Base-by-base conservation (phyloP, 2,888 invertebrate species). In the Papilio protenor region DNA sequence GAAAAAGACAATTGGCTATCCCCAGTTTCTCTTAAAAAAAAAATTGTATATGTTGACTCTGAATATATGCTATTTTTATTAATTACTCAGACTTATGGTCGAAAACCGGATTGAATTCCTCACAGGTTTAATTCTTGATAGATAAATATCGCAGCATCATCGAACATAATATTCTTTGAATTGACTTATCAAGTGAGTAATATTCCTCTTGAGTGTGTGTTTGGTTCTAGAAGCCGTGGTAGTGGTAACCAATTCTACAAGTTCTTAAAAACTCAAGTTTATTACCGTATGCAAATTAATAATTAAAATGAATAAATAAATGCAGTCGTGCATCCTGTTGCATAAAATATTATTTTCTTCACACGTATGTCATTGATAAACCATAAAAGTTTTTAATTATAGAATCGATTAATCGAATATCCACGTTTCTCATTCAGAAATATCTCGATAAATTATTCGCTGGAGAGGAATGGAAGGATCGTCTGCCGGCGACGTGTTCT, bases 391-490 rank as follows among this genome's bases (percentile, higher is more conserved):
- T 75, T 33, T 52, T 40, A 75, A 66, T 52, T 21, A 52, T 40
- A 8, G 61, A 27, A 76, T 71, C 33, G 71, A 71, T 61, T 45
- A 59, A 45, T 66, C 40, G 33, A 59, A 18, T 52, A 16, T 23
- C 61, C 11, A 64, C 45, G 64, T 21, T 52, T 73, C 72, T 52
- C 76, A 64, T 76, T 76, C 64, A 52, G 40, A 77, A 73, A 77
- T 77, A 64, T 73, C 55, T 77, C 64, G 77, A 73, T 77, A 55
- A 73, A 76, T 45, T 77, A 77, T 77, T 77, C 76, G 52, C 40
- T 12, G 16, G 49, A 33, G 61, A 45, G 77, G 55, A 71, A 73
- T 73, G 72, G 23, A 52, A 59, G 18, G 73, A 77, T 59, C 61
- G 73, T 72, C 64, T 64, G 49, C 23, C 57, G 47, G 27, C 27